These are phyloP conservation scores for Ormyrus pomaceus DNA, from an alignment of 2,888 invertebrate species.

Conservation along the genomic window DNA sequence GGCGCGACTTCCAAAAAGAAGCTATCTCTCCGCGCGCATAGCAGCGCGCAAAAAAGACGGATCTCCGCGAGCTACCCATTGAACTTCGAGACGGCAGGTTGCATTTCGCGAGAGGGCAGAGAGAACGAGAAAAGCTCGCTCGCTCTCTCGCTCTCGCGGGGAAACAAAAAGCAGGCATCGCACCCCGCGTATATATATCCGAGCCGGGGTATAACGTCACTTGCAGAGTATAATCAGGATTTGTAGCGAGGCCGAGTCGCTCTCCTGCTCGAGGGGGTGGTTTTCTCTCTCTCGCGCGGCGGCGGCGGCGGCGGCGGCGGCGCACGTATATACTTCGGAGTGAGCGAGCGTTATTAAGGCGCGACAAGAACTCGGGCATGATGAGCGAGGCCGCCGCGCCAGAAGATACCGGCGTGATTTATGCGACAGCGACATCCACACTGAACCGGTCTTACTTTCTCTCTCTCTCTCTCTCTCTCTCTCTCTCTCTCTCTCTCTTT, in stretches of 20 bases:
- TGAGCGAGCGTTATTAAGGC: constrained; percentile 52
- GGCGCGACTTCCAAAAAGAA: too few relatives aligned
- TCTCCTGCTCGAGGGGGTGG: constrained; percentile 40
- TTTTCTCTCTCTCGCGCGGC: constrained; percentile 40
- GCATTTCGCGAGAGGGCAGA: too few relatives aligned
- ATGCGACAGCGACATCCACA: constrained; percentile 73
- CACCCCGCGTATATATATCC: constrained; percentile 60
- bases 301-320: neutral
- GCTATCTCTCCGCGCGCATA: too few relatives aligned
- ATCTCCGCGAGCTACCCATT: constrained; percentile 5
- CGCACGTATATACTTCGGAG: neutral
- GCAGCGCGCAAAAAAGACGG: too few relatives aligned
- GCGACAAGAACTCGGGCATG: constrained; percentile 74
- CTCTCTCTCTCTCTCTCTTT: constrained; percentile 58
- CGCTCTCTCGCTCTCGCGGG: constrained; percentile 44
- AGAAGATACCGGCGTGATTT: constrained; percentile 75
- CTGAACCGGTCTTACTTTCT: constrained; percentile 70
- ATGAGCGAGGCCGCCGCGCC: constrained; percentile 73
- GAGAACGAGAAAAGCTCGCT: constrained; percentile 42
- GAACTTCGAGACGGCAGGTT: constrained; percentile 12
- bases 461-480: constrained; percentile 60
- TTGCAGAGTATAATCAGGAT: constrained; percentile 77
- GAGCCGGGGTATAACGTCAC: constrained; percentile 73
- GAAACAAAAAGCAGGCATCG: constrained; percentile 74
- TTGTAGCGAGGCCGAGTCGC: constrained; percentile 73